These are phyloP conservation scores for Stichopus chloronotus DNA, from an alignment of 35 echinoderm and acorn worm genomes.

Conservation along the genomic window DNA sequence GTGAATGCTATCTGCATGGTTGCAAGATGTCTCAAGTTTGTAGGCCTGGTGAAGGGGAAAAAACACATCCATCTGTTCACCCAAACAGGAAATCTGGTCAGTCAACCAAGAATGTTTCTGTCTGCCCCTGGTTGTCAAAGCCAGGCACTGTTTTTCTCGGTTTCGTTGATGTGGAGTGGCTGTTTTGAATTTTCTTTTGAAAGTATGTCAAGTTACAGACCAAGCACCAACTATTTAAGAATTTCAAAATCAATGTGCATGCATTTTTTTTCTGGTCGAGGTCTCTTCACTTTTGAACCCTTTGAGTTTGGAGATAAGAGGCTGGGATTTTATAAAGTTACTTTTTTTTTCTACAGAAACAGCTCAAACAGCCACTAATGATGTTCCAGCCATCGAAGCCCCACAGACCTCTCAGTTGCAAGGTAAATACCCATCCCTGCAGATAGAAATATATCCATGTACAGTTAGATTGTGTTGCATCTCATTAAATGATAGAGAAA, in stretches of 20 bases:
- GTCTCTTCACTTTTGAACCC: no score
- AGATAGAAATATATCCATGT: not conserved
- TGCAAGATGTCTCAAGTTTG: not conserved
- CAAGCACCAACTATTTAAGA: no score
- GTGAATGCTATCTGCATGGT: no score
- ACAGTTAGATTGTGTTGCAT: not conserved
- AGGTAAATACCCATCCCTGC: not conserved
- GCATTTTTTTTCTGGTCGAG: no score
- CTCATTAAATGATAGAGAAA: no score
- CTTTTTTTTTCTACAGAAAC: slow-evolving; percentile 51
- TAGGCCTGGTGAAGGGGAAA: not conserved
- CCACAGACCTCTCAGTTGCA: slow-evolving; percentile 18
- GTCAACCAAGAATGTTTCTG: not conserved
- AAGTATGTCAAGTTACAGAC: no score
- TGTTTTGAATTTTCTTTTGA: no score
- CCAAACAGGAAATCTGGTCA: not conserved
- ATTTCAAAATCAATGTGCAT: no score
- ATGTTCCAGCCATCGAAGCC: slow-evolving; percentile 51
- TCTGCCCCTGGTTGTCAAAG: not conserved
- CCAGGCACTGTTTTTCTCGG: not conserved
- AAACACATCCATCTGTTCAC: not conserved
- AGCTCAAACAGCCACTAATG: slow-evolving; percentile 26
- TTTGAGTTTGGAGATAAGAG: no score
- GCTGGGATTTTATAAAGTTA: no score
- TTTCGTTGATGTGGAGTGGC: no score